Conservation (phyloP, 2,113 vertebrate species). For the Camelus dromedarius region DNA sequence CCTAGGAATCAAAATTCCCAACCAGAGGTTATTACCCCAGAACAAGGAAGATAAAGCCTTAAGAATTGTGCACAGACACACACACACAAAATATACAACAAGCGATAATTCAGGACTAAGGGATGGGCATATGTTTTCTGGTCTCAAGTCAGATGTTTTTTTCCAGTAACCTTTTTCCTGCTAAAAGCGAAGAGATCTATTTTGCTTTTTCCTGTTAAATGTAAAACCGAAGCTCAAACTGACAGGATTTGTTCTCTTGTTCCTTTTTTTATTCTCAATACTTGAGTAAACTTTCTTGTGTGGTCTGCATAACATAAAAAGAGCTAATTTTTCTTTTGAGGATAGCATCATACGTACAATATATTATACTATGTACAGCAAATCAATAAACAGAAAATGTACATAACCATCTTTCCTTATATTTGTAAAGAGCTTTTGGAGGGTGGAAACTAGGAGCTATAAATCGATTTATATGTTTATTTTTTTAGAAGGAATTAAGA, state of each 20-base stretch:
- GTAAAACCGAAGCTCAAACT: constrained; percentile 10
- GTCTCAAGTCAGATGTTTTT: neutral
- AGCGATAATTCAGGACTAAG: neutral
- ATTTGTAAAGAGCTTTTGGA: neutral
- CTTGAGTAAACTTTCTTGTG: neutral
- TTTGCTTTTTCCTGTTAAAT: constrained; percentile 1
- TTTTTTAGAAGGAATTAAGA: neutral
- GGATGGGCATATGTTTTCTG: neutral
- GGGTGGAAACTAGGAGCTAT: neutral
- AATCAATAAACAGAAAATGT: neutral
- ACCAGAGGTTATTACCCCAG: neutral
- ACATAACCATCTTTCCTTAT: neutral
- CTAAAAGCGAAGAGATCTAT: neutral
- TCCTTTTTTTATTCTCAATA: neutral
- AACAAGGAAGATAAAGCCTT: neutral
- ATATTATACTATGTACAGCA: neutral
- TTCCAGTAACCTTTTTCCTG: neutral
- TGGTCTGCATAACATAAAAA: neutral
- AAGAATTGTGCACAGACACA: neutral
- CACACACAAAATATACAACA: neutral
- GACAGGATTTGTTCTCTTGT: neutral
- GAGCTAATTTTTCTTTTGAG: neutral
- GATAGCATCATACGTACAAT: neutral
- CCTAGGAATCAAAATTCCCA: neutral
- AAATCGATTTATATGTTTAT: neutral